A percentile compares a stretch with the other conserved stretches of the same genome.
These are phyloP conservation scores for Hypotaenidia philippensis DNA, from an alignment of 2,797 vertebrate species.

Conservation along the genomic window DNA sequence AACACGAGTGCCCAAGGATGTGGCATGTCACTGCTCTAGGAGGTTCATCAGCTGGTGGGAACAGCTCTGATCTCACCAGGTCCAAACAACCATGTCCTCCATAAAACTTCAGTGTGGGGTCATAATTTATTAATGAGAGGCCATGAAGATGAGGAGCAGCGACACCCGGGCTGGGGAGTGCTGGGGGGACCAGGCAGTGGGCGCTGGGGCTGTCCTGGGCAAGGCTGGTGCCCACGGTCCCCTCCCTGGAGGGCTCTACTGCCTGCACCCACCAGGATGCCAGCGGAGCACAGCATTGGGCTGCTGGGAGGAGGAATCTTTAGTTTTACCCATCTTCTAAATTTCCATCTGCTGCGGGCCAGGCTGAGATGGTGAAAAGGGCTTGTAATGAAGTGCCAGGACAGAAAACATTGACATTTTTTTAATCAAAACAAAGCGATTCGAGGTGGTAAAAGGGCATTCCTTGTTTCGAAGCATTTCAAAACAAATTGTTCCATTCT, in stretches of 20 bases:
- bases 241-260: accelerated
- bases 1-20: neutral
- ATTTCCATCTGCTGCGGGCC: neutral
- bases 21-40: neutral
- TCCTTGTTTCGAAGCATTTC: conserved; percentile 13
- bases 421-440: conserved; percentile 25
- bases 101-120: neutral
- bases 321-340: neutral
- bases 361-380: neutral
- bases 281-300: accelerated
- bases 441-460: conserved; percentile 16
- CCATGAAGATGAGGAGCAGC: neutral
- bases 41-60: neutral
- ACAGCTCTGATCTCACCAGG: neutral
- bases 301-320: neutral
- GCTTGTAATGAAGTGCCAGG: neutral
- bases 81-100: neutral
- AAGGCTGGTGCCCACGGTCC: accelerated
- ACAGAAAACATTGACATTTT: neutral
- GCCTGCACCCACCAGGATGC: neutral
- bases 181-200: neutral
- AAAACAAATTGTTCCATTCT: neutral
- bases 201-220: neutral
- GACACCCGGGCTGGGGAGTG: neutral
- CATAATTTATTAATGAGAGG: neutral